Evolutionary conservation across 2,888 invertebrate genomes (phyloP).

Genomic region (Ophioninae sp.): DNA sequence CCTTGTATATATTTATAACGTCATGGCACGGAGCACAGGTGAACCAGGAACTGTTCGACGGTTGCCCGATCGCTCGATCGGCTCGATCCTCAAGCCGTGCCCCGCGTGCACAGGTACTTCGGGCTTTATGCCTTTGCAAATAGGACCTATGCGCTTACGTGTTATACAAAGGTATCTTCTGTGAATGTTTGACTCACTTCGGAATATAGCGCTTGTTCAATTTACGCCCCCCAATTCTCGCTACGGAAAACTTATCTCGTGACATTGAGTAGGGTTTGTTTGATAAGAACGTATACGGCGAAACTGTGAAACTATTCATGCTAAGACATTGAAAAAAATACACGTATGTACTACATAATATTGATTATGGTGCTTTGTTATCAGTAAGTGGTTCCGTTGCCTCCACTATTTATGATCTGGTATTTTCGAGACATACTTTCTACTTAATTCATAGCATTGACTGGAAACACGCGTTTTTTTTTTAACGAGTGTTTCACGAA

Average conservation of each 20-base stretch:
- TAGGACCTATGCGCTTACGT: slow-evolving; percentile 48
- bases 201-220: not conserved
- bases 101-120: slow-evolving; percentile 59
- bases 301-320: no score
- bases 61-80: slow-evolving; percentile 63
- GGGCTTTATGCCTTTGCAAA: slow-evolving; percentile 39
- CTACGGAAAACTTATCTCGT: slow-evolving; percentile 4
- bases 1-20: slow-evolving; percentile 18
- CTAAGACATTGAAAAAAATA: no score
- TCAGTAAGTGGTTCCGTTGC: no score
- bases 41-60: slow-evolving; percentile 75
- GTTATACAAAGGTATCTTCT: slow-evolving; percentile 40
- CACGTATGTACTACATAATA: no score
- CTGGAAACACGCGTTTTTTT: no score
- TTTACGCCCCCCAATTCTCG: slow-evolving; percentile 13
- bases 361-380: no score
- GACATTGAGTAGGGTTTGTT: not conserved
- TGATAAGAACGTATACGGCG: not conserved
- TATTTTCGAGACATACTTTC: no score
- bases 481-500: no score
- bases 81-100: slow-evolving; percentile 61
- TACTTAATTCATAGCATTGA: no score
- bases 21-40: slow-evolving; percentile 70
- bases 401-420: no score
- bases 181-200: slow-evolving; percentile 19